A percentile compares a stretch with the other conserved stretches of the same genome.
These are phyloP conservation scores for Diloba caeruleocephala DNA, from an alignment of 2,888 invertebrate genomes.

Conservation along the genomic window DNA sequence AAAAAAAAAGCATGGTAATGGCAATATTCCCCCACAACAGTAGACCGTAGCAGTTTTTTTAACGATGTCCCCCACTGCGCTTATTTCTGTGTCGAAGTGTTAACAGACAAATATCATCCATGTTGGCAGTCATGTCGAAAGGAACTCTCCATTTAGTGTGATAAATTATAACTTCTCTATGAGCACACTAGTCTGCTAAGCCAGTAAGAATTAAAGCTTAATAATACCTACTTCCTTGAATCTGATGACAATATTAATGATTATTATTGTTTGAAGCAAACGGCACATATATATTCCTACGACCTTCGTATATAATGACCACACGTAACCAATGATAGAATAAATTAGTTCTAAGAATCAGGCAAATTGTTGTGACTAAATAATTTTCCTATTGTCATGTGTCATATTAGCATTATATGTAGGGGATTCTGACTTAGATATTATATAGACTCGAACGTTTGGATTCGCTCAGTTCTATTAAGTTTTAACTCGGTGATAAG, in stretches of 20 bases:
- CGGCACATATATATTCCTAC: conserved; percentile 1
- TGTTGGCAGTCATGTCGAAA: too few relatives aligned
- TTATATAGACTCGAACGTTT: too few relatives aligned
- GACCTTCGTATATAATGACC: conserved; percentile 39
- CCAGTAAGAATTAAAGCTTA: background rate
- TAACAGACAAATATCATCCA: too few relatives aligned
- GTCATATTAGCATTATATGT: conserved; percentile 7
- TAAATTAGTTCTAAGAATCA: conserved; percentile 50
- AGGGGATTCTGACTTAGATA: background rate
- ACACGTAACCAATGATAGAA: conserved; percentile 30
- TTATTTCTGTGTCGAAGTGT: too few relatives aligned
- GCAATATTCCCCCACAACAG: too few relatives aligned
- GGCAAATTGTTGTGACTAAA: conserved; percentile 30
- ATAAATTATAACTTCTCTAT: too few relatives aligned
- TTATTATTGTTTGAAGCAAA: conserved; percentile 8
- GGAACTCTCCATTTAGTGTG: too few relatives aligned
- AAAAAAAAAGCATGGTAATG: too few relatives aligned
- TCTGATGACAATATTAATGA: conserved; percentile 37
- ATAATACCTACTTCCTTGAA: conserved; percentile 9
- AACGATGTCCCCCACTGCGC: too few relatives aligned
- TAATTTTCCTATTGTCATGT: conserved; percentile 37
- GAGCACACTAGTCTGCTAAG: background rate
- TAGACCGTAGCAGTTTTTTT: too few relatives aligned
- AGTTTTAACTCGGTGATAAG: too few relatives aligned
- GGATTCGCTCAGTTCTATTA: too few relatives aligned